Conservation (phyloP, 2,797 vertebrate species). For the Lepus townsendii region DNA sequence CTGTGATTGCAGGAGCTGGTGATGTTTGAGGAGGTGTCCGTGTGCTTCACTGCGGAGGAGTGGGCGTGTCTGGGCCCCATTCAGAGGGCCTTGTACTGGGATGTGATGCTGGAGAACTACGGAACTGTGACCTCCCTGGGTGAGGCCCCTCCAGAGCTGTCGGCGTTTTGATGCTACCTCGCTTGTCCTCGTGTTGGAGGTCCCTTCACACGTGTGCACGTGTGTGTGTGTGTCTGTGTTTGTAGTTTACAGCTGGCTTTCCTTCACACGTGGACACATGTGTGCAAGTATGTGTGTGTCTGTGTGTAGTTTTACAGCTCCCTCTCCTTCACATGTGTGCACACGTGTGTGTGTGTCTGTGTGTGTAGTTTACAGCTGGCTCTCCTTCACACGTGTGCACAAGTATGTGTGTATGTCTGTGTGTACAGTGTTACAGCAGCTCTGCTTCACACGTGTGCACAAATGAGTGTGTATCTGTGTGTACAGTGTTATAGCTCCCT, state of each 20-base stretch:
- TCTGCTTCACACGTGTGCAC: no score
- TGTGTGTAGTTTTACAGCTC: not conserved
- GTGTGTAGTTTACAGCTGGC: not conserved
- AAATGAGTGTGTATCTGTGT: not conserved
- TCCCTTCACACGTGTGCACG: no score
- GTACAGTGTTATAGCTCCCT: not conserved
- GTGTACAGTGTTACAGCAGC: no score
- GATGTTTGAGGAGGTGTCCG: slow-evolving; percentile 84
- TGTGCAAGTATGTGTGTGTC: not conserved
- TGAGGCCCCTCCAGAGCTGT: slow-evolving; percentile 41
- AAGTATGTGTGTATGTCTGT: no score
- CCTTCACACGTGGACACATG: no score
- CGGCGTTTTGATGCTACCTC: no score
- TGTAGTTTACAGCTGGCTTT: no score
- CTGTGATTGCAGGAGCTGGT: slow-evolving; percentile 79
- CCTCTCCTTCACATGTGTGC: not conserved
- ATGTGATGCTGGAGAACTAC: slow-evolving; percentile 85
- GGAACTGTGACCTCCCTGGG: slow-evolving; percentile 81
- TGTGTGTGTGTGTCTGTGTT: no score
- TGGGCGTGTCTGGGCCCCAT: slow-evolving; percentile 80
- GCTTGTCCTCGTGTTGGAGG: no score
- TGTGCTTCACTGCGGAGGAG: slow-evolving; percentile 84
- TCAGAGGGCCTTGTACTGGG: slow-evolving; percentile 83
- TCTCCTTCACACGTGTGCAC: no score
- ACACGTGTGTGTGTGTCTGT: not conserved